Evolutionary conservation across 2,888 invertebrate species (phyloP), one percentile per base, ranked within the genome.

Genomic region (Andrena bicolor): DNA sequence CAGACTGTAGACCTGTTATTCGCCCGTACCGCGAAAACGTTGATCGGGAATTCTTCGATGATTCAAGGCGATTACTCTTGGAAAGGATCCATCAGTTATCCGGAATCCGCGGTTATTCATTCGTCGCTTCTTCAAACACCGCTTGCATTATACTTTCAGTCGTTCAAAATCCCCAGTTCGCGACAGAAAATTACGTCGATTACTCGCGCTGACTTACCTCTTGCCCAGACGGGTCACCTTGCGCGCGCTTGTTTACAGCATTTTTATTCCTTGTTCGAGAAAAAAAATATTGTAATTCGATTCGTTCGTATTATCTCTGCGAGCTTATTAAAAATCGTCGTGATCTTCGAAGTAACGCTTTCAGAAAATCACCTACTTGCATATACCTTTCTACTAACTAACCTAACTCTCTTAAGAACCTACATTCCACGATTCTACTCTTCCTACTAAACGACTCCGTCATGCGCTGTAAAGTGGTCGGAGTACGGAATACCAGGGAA

Each of bases 21-120:
- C 61, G 28, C 56, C 23, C 58, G 32, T 41, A 13, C 30, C n/a
- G 28, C 41, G 20, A 26, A 48, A 53, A 73, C 53, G 65, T 23
- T n/a, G 16, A 66, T 20, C 13, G 66, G 30, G 26, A 73, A 77
- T 74, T 83, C 65, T 74, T 75, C 80, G 86, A 86, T 86, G 88
- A 88, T 83, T 88, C 86, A 84, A 81, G 60, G 28, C 61, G 58
- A 26, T 48, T 69, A 35, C 30, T 20, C 56, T 69, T 53, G 35
- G 30, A 49, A 65, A 48, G 0, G n/a, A 41, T 69, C 32, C 69
- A 16, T 10, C 72, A 23, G 41, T 64, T 73, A 69, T 56, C 73
- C 60, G 49, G 65, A 79, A 70, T 65, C 13, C 20, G 26, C 20
- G 49, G 26, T 70, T 70, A 77, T 58, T 70, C 79, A 35, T 63